A percentile compares a stretch with the other conserved stretches of the same genome.
These are phyloP conservation scores for Drosophila sechellia DNA, from an alignment of 1,140 invertebrate genomes.

Conservation along the genomic window DNA sequence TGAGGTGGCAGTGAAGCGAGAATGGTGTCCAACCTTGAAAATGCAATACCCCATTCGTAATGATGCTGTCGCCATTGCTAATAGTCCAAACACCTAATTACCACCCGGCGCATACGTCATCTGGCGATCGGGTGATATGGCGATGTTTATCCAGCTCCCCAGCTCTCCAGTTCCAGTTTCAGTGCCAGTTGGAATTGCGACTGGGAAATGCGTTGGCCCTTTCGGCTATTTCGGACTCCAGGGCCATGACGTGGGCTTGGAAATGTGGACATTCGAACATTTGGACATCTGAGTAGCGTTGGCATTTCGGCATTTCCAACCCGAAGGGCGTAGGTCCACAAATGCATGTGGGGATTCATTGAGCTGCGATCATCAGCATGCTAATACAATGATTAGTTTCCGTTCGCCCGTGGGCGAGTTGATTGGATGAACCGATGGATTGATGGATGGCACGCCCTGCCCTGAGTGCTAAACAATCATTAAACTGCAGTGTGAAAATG, in stretches of 20 bases:
- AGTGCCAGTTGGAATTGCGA: slow-evolving; percentile 6
- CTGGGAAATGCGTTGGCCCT: slow-evolving; percentile 44
- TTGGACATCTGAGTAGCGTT: neutral
- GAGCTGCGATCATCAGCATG: slow-evolving; percentile 19
- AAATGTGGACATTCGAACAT: neutral
- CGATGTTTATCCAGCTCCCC: slow-evolving; percentile 20
- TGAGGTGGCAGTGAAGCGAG: slow-evolving; percentile 27
- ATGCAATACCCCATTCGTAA: slow-evolving; percentile 47
- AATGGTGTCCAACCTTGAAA: slow-evolving; percentile 66
- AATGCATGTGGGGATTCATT: slow-evolving; percentile 9
- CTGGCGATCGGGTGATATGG: neutral
- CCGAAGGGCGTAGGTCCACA: slow-evolving; percentile 34
- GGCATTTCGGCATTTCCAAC: slow-evolving; percentile 35
- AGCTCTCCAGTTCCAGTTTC: neutral
- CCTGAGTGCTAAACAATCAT: slow-evolving; percentile 45
- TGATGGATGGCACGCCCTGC: slow-evolving; percentile 28
- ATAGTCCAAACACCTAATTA: slow-evolving; percentile 67
- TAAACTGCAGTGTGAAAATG: slow-evolving; percentile 41
- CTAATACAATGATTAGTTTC: slow-evolving; percentile 48
- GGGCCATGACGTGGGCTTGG: slow-evolving; percentile 33
- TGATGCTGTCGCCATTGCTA: slow-evolving; percentile 40
- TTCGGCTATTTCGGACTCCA: slow-evolving; percentile 11
- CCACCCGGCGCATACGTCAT: slow-evolving; percentile 16
- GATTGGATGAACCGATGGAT: neutral
- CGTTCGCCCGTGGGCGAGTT: slow-evolving; percentile 31